Evolutionary conservation across 2,113 vertebrate genomes (phyloP).

Genomic region (Anolis sagrei): DNA sequence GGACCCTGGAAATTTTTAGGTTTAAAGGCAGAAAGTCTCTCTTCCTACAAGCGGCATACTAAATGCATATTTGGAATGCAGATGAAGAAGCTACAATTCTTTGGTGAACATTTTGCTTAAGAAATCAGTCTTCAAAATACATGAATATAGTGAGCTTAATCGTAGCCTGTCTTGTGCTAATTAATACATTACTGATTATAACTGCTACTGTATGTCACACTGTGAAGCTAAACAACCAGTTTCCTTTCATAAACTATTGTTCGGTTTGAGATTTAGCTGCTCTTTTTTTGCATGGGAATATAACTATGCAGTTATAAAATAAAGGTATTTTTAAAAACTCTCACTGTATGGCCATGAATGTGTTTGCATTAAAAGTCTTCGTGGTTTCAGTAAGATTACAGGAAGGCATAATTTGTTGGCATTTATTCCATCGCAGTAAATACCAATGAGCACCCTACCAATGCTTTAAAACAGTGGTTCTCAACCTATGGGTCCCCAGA

Average conservation of each 20-base stretch:
- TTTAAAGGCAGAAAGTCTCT: constrained; percentile 12
- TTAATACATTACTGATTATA: constrained; percentile 58
- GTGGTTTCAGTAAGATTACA: background rate
- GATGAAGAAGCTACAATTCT: constrained; percentile 55
- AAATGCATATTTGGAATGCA: constrained; percentile 57
- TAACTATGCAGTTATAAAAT: constrained; percentile 18
- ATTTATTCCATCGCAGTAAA: background rate
- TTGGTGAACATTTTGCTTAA: constrained; percentile 59
- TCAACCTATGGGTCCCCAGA: too few species aligned
- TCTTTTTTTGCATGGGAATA: constrained; percentile 19
- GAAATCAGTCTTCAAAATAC: constrained; percentile 51
- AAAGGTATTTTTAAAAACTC: background rate
- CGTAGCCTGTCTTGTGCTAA: constrained; percentile 56
- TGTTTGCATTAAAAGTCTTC: too few species aligned
- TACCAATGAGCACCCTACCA: background rate
- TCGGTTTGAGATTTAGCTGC: constrained; percentile 41
- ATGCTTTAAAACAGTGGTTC: too few species aligned
- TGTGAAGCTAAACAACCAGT: constrained; percentile 53
- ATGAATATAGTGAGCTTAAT: constrained; percentile 59
- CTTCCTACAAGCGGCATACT: constrained; percentile 42
- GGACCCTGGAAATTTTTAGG: too few species aligned
- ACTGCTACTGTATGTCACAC: constrained; percentile 48
- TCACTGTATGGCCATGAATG: background rate
- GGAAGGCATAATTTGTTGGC: background rate
- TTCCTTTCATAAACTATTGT: constrained; percentile 68